phyloP scores from a whole-genome alignment of 1,140 invertebrate species.

The Heliothis subflexa region DNA sequence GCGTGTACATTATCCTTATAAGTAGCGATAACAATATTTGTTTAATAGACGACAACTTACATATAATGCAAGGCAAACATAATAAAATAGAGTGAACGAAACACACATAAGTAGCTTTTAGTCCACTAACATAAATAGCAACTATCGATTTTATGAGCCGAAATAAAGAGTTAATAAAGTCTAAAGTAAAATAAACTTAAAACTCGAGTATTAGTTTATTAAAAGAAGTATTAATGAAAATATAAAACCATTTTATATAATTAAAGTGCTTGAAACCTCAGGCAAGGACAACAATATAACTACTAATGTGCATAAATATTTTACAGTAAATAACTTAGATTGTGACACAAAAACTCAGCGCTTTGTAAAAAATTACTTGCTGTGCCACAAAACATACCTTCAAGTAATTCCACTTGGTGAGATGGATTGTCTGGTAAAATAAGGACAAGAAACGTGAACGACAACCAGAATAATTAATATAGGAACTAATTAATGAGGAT shows the following conservation, averaged over 20 bases:
- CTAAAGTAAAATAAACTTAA: no score
- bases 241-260: no score
- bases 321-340: no score
- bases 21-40: not conserved
- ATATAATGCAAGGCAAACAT: not conserved
- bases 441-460: not conserved
- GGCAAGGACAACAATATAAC: no score
- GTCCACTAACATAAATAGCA: not conserved
- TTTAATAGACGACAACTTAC: not conserved
- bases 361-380: not conserved
- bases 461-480: not conserved
- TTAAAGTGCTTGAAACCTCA: no score
- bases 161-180: no score
- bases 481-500: not conserved
- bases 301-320: no score
- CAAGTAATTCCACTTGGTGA: slow-evolving; percentile 61
- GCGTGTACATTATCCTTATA: not conserved
- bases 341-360: no score
- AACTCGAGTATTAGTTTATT: no score
- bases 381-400: slow-evolving; percentile 57
- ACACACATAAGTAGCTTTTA: not conserved
- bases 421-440: slow-evolving; percentile 64
- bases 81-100: not conserved
- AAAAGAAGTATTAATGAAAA: no score
- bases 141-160: not conserved